These are phyloP conservation scores for Tokudaia tokunoshimensis DNA, from an alignment of 2,797 vertebrate species.

Conservation along the genomic window DNA sequence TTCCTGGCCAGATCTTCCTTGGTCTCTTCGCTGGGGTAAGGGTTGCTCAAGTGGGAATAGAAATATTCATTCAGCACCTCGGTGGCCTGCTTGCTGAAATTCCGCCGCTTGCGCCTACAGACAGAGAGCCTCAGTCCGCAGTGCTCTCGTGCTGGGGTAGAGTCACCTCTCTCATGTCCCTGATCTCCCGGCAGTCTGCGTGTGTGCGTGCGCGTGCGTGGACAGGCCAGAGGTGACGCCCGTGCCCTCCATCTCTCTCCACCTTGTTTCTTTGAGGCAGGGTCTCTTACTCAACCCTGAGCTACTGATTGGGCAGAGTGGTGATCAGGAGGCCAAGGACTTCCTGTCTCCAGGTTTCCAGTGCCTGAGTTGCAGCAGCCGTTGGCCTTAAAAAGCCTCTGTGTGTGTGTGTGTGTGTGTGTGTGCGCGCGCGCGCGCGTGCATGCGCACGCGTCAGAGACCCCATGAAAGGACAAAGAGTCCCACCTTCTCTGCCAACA, in stretches of 20 bases:
- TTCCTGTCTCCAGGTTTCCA: background rate
- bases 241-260: background rate
- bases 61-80: constrained; percentile 94
- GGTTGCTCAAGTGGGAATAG: constrained; percentile 93
- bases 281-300: background rate
- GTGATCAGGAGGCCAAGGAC: too few relatives aligned
- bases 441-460: background rate
- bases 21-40: constrained; percentile 93
- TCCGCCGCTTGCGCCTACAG: constrained; percentile 68
- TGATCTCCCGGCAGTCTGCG: background rate
- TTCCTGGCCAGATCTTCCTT: constrained; percentile 93
- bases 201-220: accelerated
- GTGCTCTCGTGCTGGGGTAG: too few relatives aligned
- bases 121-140: background rate
- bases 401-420: background rate
- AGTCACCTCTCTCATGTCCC: background rate
- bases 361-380: background rate
- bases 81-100: constrained; percentile 93
- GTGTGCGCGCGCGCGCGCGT: too few relatives aligned
- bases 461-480: background rate
- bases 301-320: background rate
- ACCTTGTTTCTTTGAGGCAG: background rate
- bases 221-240: background rate
- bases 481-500: background rate
- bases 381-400: background rate